Evolutionary conservation across 2,888 invertebrate genomes (phyloP).

Genomic region (Chloroclystis v-ata): DNA sequence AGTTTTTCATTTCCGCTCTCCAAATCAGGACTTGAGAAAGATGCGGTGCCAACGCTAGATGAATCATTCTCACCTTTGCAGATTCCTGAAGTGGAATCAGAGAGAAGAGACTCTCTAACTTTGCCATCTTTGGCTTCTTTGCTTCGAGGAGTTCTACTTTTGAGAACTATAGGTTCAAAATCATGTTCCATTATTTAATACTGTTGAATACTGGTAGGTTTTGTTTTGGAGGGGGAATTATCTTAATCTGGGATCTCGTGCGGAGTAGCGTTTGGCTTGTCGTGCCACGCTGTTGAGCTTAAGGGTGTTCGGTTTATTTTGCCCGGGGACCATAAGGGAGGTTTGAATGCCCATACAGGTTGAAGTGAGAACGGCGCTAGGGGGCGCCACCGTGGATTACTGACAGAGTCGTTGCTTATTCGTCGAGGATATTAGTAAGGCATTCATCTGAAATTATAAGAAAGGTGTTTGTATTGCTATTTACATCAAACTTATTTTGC

Average conservation of each 20-base stretch:
- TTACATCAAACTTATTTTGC: too few species aligned
- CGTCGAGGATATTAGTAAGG: slow-evolving; percentile 7
- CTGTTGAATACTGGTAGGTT: slow-evolving; percentile 61
- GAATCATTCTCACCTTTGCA: slow-evolving; percentile 65
- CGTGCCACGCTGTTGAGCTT: slow-evolving; percentile 73
- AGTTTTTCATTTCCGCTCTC: slow-evolving; percentile 49
- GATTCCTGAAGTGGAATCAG: slow-evolving; percentile 72
- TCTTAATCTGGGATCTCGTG: slow-evolving; percentile 80
- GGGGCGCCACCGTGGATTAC: slow-evolving; percentile 45
- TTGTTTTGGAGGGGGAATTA: slow-evolving; percentile 46
- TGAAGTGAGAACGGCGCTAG: slow-evolving; percentile 46
- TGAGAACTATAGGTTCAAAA: slow-evolving; percentile 48
- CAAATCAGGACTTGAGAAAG: slow-evolving; percentile 64
- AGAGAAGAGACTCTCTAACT: slow-evolving; percentile 60
- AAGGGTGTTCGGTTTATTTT: slow-evolving; percentile 71
- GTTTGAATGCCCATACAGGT: slow-evolving; percentile 55
- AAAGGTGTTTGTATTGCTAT: neutral
- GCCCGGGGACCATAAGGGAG: slow-evolving; percentile 76
- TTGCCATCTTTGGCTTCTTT: slow-evolving; percentile 44
- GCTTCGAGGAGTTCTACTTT: slow-evolving; percentile 52
- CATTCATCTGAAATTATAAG: slow-evolving; percentile 31
- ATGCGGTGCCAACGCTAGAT: slow-evolving; percentile 48
- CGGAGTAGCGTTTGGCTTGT: slow-evolving; percentile 70
- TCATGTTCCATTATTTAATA: slow-evolving; percentile 56
- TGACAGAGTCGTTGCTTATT: slow-evolving; percentile 22